These are phyloP conservation scores for Drosophila meridionalis DNA, from an alignment of 2,888 invertebrate genomes.

Conservation along the genomic window DNA sequence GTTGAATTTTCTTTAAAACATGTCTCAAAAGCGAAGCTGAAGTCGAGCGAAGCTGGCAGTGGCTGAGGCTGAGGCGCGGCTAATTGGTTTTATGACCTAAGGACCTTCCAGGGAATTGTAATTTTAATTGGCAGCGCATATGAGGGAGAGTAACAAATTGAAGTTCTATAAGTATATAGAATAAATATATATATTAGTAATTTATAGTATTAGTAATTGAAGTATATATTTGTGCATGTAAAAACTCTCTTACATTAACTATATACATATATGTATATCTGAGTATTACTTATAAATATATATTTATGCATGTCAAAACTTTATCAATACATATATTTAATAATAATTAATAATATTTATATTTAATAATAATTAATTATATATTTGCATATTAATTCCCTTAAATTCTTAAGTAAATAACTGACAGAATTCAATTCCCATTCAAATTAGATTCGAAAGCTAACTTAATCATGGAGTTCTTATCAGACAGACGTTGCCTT, in stretches of 20 bases:
- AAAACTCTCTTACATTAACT: no score
- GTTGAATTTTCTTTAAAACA: background rate
- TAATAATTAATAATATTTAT: no score
- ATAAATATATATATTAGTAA: no score
- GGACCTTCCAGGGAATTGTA: constrained; percentile 3
- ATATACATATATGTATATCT: no score
- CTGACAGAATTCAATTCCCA: background rate
- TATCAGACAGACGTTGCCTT: background rate
- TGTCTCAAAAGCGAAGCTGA: background rate
- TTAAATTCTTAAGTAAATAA: background rate
- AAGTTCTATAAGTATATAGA: no score
- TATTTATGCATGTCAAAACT: no score
- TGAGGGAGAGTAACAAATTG: background rate
- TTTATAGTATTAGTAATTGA: no score
- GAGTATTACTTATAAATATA: background rate
- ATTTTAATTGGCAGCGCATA: constrained; percentile 3
- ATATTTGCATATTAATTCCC: no score
- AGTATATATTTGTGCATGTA: no score
- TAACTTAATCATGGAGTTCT: background rate
- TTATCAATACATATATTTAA: no score
- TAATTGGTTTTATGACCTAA: constrained; percentile 37
- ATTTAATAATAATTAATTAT: no score
- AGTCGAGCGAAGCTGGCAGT: background rate
- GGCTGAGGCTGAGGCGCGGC: background rate
- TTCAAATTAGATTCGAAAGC: constrained; percentile 2